Conservation (phyloP, 1,140 invertebrate genomes). For the Pseudomyrmex cubaensis region DNA sequence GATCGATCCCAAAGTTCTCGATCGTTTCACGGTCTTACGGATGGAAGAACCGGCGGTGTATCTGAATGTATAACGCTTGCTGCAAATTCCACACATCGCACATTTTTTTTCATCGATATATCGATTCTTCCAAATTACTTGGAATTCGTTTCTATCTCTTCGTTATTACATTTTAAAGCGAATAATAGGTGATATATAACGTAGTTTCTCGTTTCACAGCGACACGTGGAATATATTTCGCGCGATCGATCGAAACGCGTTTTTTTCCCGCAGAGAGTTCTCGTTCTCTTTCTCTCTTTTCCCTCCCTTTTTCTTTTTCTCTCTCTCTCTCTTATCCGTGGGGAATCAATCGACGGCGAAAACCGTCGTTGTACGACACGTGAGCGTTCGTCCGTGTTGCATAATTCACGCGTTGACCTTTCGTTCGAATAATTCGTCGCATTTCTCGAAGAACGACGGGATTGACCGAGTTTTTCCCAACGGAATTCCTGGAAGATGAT, state of each 20-base stretch:
- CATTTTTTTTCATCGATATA: not conserved
- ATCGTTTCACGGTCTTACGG: constrained; percentile 7
- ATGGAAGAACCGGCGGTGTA: not conserved
- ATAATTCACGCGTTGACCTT: constrained; percentile 56
- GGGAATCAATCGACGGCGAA: constrained; percentile 21
- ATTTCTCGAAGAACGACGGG: not conserved
- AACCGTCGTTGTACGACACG: constrained; percentile 14
- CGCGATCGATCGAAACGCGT: not conserved
- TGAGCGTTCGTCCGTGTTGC: constrained; percentile 5
- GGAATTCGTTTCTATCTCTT: not conserved
- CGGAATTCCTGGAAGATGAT: constrained; percentile 4
- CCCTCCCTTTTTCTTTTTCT: too few species aligned
- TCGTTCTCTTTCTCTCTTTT: not conserved
- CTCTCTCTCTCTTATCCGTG: not conserved
- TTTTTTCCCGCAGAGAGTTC: not conserved
- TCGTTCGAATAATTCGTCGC: constrained; percentile 22
- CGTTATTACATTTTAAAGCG: too few species aligned
- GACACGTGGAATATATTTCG: constrained; percentile 20
- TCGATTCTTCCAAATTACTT: not conserved
- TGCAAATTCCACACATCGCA: not conserved
- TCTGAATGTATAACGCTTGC: not conserved
- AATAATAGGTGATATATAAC: not conserved
- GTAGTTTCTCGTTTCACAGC: not conserved
- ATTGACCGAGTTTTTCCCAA: constrained; percentile 40
- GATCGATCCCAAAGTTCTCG: constrained; percentile 41